A percentile compares a stretch with the other conserved stretches of the same genome.
These are phyloP conservation scores for Drosophila anomelani DNA, from an alignment of 2,888 invertebrate species.

Conservation along the genomic window DNA sequence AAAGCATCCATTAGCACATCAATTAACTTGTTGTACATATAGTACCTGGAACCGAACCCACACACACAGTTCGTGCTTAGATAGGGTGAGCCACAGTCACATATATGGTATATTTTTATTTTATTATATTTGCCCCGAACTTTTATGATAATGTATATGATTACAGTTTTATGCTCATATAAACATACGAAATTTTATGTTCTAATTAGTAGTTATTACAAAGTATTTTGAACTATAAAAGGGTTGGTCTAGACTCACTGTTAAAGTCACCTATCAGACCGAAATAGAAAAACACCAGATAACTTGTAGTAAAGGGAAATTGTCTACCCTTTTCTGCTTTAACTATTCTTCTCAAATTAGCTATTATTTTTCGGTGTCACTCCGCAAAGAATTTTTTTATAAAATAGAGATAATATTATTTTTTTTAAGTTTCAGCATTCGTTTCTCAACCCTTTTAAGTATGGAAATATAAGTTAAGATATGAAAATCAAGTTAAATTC, in stretches of 20 bases:
- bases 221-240: no score
- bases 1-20: conserved; percentile 51
- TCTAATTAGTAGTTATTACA: neutral
- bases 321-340: no score
- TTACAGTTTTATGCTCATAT: neutral
- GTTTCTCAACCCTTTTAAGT: no score
- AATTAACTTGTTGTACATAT: conserved; percentile 42
- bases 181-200: neutral
- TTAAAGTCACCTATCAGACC: neutral
- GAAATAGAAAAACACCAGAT: neutral
- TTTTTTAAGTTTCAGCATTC: no score
- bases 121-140: neutral
- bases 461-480: neutral
- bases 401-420: no score
- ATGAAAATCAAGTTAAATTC: neutral
- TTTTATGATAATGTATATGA: conserved; percentile 1
- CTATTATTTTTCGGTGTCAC: no score
- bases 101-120: no score
- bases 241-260: neutral
- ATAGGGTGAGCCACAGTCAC: conserved; percentile 10
- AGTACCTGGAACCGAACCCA: conserved; percentile 11
- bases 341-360: no score
- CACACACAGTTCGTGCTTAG: neutral
- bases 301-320: neutral
- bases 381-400: no score